These are phyloP conservation scores for Phengaris alcon DNA, from an alignment of 2,888 invertebrate genomes.

Conservation along the genomic window DNA sequence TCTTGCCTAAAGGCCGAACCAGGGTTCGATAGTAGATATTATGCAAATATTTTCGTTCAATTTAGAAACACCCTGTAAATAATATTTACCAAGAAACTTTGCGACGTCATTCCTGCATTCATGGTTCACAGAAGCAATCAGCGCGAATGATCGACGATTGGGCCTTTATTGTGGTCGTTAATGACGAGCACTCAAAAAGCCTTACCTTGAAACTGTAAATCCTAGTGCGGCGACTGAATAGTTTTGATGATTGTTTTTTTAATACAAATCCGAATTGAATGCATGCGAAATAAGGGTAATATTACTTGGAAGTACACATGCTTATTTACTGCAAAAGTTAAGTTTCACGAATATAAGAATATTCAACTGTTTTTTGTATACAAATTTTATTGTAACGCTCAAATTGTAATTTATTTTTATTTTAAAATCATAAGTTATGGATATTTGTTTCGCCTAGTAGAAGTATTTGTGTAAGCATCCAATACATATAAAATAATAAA, in stretches of 20 bases:
- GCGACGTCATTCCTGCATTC: slow-evolving; percentile 18
- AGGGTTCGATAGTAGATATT: too few species aligned
- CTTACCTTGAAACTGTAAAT: slow-evolving; percentile 66
- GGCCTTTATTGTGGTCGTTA: slow-evolving; percentile 39
- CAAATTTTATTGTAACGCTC: neutral
- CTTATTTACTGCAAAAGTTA: too few species aligned
- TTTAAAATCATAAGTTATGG: neutral
- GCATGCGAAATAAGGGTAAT: neutral
- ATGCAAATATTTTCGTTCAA: neutral
- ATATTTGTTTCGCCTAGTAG: neutral
- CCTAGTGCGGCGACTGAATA: slow-evolving; percentile 48
- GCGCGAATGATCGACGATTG: slow-evolving; percentile 28
- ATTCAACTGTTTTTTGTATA: too few species aligned
- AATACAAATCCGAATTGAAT: neutral
- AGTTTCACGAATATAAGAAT: too few species aligned
- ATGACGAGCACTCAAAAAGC: slow-evolving; percentile 40
- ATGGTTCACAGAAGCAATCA: slow-evolving; percentile 22
- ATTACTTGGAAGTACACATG: too few species aligned
- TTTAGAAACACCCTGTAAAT: neutral
- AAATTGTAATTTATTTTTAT: neutral
- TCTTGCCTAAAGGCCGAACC: too few species aligned
- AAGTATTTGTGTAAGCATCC: neutral
- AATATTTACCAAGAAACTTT: slow-evolving; percentile 11
- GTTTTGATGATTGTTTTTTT: slow-evolving; percentile 48
- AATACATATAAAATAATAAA: too few species aligned